Conservation (phyloP, 2,888 invertebrate genomes). For the Apamea sordens region DNA sequence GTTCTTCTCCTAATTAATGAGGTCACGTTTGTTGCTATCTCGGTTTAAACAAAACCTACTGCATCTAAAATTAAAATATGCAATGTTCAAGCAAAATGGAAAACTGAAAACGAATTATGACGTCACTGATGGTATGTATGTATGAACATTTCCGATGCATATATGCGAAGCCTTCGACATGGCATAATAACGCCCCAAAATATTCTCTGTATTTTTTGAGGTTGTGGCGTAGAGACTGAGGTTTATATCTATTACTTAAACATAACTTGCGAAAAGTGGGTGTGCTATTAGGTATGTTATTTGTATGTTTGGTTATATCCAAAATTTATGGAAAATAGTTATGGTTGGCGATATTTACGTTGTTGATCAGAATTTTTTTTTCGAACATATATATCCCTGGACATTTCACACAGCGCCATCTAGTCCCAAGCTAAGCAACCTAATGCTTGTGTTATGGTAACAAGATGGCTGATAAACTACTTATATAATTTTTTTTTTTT, state of each 20-base stretch:
- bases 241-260: neutral
- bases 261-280: neutral
- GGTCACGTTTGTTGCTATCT: neutral
- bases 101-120: neutral
- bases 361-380: too few relatives aligned
- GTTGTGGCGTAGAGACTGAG: neutral
- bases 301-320: too few relatives aligned
- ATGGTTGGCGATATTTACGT: too few relatives aligned
- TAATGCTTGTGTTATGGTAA: too few relatives aligned
- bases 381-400: too few relatives aligned
- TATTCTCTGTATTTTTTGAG: neutral
- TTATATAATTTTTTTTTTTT: too few relatives aligned
- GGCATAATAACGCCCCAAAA: neutral
- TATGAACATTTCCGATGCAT: slow-evolving; percentile 5
- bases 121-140: neutral
- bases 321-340: too few relatives aligned
- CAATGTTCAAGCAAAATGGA: neutral
- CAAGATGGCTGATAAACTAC: too few relatives aligned
- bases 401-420: too few relatives aligned
- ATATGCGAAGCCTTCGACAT: neutral
- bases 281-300: too few relatives aligned
- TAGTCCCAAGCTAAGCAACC: too few relatives aligned
- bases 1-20: neutral
- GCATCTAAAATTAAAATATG: neutral
- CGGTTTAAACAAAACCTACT: neutral